These are phyloP conservation scores for Allygus modestus DNA, from an alignment of 2,888 invertebrate species.

Conservation along the genomic window DNA sequence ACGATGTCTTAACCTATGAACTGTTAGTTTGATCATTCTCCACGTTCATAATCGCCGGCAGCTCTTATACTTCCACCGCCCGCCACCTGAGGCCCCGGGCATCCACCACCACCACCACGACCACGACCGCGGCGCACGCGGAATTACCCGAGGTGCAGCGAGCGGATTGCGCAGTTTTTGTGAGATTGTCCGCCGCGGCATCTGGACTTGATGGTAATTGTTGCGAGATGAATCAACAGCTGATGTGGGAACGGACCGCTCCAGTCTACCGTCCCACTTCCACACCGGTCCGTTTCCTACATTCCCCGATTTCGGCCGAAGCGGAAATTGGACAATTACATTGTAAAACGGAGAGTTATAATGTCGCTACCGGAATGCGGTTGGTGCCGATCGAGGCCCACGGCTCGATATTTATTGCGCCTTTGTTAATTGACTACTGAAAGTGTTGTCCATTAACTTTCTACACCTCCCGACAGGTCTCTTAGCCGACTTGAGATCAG, in stretches of 20 bases:
- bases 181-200: constrained; percentile 1
- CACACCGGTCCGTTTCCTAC: constrained; percentile 46
- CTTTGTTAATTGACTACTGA: constrained; percentile 39
- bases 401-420: background rate
- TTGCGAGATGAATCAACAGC: constrained; percentile 42
- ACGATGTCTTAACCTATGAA: no score
- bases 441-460: constrained; percentile 29
- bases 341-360: constrained; percentile 45
- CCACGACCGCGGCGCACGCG: background rate
- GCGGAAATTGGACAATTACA: constrained; percentile 55
- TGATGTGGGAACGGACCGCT: constrained; percentile 45
- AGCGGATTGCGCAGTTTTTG: constrained; percentile 6
- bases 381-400: background rate
- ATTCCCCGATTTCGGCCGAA: constrained; percentile 49
- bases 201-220: constrained; percentile 62
- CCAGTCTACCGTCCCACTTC: constrained; percentile 42
- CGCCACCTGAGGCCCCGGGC: no score
- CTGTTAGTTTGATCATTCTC: no score
- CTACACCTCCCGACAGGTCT: constrained; percentile 6
- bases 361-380: constrained; percentile 25
- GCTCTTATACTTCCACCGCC: no score
- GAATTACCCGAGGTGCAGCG: background rate
- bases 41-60: no score
- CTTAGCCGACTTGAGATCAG: background rate
- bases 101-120: background rate